Conservation (phyloP, 2,113 vertebrate genomes). For the Tiliqua scincoides region DNA sequence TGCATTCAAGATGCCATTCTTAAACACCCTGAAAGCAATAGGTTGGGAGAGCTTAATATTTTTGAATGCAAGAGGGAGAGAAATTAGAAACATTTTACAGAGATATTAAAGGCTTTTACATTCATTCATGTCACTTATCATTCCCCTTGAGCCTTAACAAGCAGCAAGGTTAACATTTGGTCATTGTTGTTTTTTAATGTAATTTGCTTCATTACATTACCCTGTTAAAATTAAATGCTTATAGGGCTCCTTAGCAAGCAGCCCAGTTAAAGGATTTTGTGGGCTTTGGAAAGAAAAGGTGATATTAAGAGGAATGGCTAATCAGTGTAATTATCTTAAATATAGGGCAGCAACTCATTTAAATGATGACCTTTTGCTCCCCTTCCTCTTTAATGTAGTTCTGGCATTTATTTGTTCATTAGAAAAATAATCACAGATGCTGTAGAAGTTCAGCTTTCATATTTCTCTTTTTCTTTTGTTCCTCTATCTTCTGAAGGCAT, state of each 20-base stretch:
- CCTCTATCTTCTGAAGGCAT: background rate
- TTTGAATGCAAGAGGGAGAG: background rate
- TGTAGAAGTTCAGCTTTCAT: background rate
- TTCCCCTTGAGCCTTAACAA: slow-evolving; percentile 37
- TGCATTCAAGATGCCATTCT: background rate
- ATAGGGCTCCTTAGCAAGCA: slow-evolving; percentile 10
- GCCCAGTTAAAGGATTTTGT: slow-evolving; percentile 33
- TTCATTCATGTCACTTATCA: slow-evolving; percentile 21
- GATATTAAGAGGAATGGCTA: slow-evolving; percentile 51
- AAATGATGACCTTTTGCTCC: background rate
- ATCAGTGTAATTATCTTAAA: slow-evolving; percentile 29
- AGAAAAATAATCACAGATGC: background rate
- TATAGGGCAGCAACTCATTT: background rate
- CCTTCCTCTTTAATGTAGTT: background rate
- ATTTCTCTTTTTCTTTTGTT: background rate
- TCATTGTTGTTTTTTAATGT: slow-evolving; percentile 15
- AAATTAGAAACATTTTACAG: background rate
- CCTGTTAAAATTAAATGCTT: slow-evolving; percentile 40
- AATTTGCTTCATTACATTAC: slow-evolving; percentile 9
- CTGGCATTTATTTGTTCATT: background rate
- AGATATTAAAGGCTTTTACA: slow-evolving; percentile 25
- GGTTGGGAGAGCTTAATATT: background rate
- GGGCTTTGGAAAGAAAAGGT: background rate
- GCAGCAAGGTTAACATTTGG: slow-evolving; percentile 24
- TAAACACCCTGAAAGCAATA: background rate